phyloP scores from a whole-genome alignment of 2,797 vertebrate genomes.

The Schizothorax lantsangensis region DNA sequence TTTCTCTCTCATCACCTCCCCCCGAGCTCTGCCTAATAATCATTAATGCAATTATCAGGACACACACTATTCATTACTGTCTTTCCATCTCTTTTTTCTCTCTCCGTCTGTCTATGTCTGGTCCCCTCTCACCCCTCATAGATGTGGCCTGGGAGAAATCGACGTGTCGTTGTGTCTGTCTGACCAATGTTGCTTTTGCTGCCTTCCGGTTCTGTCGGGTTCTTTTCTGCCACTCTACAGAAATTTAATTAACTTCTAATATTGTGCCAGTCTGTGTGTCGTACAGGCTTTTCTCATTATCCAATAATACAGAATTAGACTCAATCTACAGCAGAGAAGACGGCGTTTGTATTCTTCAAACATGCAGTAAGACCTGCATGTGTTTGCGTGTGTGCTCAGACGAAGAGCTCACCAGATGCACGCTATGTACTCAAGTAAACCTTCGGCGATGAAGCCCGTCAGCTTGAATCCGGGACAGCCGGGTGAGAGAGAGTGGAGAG shows the following conservation, averaged over 20 bases:
- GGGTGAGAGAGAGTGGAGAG: constrained; percentile 49
- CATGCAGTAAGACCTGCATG: constrained; percentile 57
- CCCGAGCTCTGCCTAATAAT: constrained; percentile 75
- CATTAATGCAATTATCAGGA: constrained; percentile 77
- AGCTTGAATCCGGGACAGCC: constrained; percentile 37
- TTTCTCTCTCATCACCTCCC: constrained; percentile 65
- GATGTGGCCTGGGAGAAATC: constrained; percentile 13
- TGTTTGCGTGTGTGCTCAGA: constrained; percentile 27
- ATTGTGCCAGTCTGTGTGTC: constrained; percentile 31
- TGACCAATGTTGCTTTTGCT: constrained; percentile 30
- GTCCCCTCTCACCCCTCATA: constrained; percentile 25
- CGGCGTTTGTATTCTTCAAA: constrained; percentile 53
- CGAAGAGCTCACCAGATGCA: constrained; percentile 71
- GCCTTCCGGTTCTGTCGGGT: constrained; percentile 24
- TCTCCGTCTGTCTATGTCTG: constrained; percentile 14
- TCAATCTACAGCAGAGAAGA: constrained; percentile 51
- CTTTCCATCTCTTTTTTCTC: constrained; percentile 47
- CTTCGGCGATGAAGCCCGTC: constrained; percentile 45
- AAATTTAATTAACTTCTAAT: constrained; percentile 58
- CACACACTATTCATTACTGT: constrained; percentile 73
- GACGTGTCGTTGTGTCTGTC: constrained; percentile 16
- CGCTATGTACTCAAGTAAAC: constrained; percentile 72
- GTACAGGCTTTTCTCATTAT: constrained; percentile 31
- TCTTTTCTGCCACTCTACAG: constrained; percentile 32
- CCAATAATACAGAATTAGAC: constrained; percentile 39